A percentile compares a stretch with the other conserved stretches of the same genome.
phyloP scores from a whole-genome alignment of 2,797 vertebrate species.

The Mormyrus hasselquistii region DNA sequence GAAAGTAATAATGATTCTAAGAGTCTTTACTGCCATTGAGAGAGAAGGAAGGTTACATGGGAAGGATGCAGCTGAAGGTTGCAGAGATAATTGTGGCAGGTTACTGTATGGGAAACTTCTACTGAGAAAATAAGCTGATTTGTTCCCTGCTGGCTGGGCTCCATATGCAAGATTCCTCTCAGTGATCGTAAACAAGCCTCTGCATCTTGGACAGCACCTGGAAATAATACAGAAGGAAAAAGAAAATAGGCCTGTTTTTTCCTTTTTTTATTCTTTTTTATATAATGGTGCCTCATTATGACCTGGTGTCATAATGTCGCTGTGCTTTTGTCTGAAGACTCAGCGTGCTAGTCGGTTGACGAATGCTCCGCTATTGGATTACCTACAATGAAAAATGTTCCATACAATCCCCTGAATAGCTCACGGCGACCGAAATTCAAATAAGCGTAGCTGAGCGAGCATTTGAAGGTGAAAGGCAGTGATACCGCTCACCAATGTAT shows the following conservation, averaged over 20 bases:
- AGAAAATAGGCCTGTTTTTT: neutral
- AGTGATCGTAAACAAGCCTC: neutral
- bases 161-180: neutral
- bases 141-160: neutral
- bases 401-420: neutral
- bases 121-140: neutral
- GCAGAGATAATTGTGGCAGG: neutral
- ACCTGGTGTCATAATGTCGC: neutral
- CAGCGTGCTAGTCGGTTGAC: neutral
- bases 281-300: constrained; percentile 1
- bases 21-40: neutral
- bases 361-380: neutral
- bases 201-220: constrained; percentile 2
- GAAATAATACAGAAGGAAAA: constrained; percentile 15
- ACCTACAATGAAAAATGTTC: neutral
- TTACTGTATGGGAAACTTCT: constrained; percentile 6
- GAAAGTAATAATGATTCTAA: neutral
- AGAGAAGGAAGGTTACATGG: neutral
- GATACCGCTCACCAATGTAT: neutral
- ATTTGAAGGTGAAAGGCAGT: neutral
- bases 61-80: constrained; percentile 22
- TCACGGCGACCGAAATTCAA: neutral
- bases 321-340: neutral
- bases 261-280: neutral
- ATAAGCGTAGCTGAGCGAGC: neutral